These are phyloP conservation scores for Pantherophis guttatus DNA, from an alignment of 2,113 vertebrate genomes.

Conservation along the genomic window DNA sequence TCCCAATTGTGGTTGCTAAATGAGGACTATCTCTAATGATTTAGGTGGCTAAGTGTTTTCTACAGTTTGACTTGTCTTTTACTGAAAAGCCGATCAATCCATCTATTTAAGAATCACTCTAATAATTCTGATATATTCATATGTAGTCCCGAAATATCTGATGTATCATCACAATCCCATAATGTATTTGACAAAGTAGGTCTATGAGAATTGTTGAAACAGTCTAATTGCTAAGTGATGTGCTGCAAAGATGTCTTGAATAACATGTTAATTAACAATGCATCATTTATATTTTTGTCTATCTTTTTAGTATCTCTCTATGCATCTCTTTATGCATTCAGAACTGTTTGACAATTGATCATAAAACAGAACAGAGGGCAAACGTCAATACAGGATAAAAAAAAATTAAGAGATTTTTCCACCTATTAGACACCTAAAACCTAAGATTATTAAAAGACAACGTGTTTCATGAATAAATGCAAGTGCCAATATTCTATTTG, in stretches of 20 bases:
- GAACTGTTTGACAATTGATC: neutral
- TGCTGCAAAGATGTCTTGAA: neutral
- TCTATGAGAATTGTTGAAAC: neutral
- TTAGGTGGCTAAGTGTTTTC: neutral
- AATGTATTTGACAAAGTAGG: neutral
- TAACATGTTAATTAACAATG: neutral
- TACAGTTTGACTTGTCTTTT: neutral
- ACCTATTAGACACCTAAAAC: neutral
- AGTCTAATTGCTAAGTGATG: neutral
- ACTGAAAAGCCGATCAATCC: neutral
- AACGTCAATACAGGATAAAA: neutral
- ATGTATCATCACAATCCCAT: neutral
- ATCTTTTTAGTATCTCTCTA: neutral
- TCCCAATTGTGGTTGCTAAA: neutral
- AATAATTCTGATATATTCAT: neutral
- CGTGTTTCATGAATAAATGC: neutral
- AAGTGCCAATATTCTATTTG: neutral
- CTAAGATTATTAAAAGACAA: conserved; percentile 18
- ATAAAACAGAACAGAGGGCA: neutral
- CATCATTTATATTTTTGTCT: neutral
- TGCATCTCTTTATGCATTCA: neutral
- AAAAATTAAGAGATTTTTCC: neutral
- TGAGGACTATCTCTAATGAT: neutral
- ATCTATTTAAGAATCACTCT: neutral
- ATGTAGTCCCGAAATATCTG: neutral